Base-by-base conservation (phyloP, 2,113 vertebrate species). In the Aptenodytes patagonicus region DNA sequence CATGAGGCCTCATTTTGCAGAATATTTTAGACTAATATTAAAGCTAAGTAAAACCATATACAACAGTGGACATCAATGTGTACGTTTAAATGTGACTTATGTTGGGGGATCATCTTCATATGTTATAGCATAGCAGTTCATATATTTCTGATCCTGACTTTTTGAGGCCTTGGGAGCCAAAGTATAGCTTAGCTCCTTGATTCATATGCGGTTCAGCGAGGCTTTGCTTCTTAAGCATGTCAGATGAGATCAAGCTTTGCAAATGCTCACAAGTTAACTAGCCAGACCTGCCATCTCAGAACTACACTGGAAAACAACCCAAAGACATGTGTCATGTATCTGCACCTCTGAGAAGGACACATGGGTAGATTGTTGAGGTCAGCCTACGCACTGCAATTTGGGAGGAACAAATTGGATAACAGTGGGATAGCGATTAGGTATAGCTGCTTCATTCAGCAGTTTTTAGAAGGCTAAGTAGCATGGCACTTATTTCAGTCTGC, bases 161-260 rank as follows among this genome's bases (percentile, higher is more conserved):
- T 90, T 31, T 66, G 82, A 88, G 82, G 62, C 68, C 76, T 51
- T 89, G 42, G 61, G 34, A 94, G 28, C 22, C 61, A 55, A 80
- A 77, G 19, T 32, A 40, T 21, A 68, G 64, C 34, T 92, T 89
- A 79, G 70, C 17, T 93, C 44, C 40, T 80, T 55, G 49, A 87
- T 83, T 88, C 83, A 2, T 70, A 31, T 25, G 49, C 44, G 51
- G 61, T 69, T 93, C 57, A 89, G 42, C 5, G 6, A 84, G 54
- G 28, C 57, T 97, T 87, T 83, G 36, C 84, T 93, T 75, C 89
- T 89, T 68, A 62, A 69, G 58, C 28, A 10, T 57, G 92, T 91
- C 87, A 90, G 89, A 60, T 78, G 58, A 87, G 70, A 91, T 91
- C 86, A 92, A 81, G 60, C n/a, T 94, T 93, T 94, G 58, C 54